Percentiles rank a stretch among this genome's conserved stretches.
Evolutionary conservation across 2,797 vertebrate genomes (phyloP).

Genomic region (Antennarius maculatus): DNA sequence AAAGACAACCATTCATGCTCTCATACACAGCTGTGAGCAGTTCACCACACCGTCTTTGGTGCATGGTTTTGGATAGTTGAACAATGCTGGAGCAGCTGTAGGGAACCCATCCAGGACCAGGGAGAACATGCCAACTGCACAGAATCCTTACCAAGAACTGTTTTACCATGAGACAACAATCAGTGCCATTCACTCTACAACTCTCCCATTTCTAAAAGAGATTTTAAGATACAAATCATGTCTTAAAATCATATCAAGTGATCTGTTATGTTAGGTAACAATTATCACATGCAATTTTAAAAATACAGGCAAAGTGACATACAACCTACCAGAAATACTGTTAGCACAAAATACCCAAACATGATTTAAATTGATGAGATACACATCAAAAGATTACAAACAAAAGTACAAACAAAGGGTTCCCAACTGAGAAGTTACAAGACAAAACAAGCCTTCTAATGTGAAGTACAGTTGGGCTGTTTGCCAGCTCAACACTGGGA

Average conservation of each 20-base stretch:
- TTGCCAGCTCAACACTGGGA: slow-evolving; percentile 37
- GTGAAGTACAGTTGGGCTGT: slow-evolving; percentile 35
- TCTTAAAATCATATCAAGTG: background rate
- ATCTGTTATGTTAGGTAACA: background rate
- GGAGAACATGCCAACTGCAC: no score
- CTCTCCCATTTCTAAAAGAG: no score
- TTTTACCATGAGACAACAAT: no score
- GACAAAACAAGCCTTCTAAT: slow-evolving; percentile 52
- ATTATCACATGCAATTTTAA: background rate
- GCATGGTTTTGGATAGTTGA: no score
- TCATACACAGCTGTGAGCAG: no score
- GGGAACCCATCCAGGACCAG: no score
- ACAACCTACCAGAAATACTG: background rate
- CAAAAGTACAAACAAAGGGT: background rate
- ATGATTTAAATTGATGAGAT: background rate
- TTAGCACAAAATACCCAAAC: slow-evolving; percentile 2
- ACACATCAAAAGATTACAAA: background rate
- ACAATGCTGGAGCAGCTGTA: no score
- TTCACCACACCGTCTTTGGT: no score
- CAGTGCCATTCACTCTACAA: no score
- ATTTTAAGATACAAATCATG: background rate
- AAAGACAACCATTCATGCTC: no score
- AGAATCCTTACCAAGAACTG: no score
- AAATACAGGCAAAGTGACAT: background rate
- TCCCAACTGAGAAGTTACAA: slow-evolving; percentile 30